Evolutionary conservation across 2,888 invertebrate species (phyloP), one percentile per base, ranked within the genome.

Genomic region (Luffia ferchaultella): DNA sequence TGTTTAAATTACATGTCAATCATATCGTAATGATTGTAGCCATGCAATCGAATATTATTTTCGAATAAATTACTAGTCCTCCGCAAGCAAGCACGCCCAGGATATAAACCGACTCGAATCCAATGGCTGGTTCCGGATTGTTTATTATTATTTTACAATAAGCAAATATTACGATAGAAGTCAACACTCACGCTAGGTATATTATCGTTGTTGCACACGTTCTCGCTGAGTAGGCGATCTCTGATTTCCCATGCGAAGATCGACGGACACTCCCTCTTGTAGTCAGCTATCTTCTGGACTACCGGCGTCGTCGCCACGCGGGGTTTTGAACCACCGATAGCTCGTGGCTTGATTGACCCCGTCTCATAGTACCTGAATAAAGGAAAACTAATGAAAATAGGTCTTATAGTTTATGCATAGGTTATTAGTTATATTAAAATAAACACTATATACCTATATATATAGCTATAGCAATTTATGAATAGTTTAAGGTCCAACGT

Each of bases 231-330:
- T 62, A 98, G 88, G 68, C 97, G 90, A 70, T 98, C 98, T 50
- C 97, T 86, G 71, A 98, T 98, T 86, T 98, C 98, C 98, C 98
- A 98, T 47, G 98, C 97, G 85, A 98, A 98, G 78, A 98, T 98
- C 62, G 96, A 96, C 40, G 97, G 97, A 76, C 97, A 97, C 76
- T 98, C 97, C 50, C 97, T 86, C 84, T 98, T 98, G 88, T 96
- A 98, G 73, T 95, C 93, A 51, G 97, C 96, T 63, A 98, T 97
- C 85, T 96, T 96, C 77, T 90, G 90, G 59, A 97, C 97, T 57
- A 98, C 98, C 43, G 93, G 93, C 50, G 93, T 93, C 49, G 97
- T 97, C 54, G 96, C 97, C 53, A 97, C 97, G 61, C 97, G 88
- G 12, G 97, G 97, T 76, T 97, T 97, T 51, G 96, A 96, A 55